Percentiles rank a stretch among this genome's conserved stretches.
phyloP scores from a whole-genome alignment of 2,113 vertebrate genomes.

The Proterorhinus semilunaris region DNA sequence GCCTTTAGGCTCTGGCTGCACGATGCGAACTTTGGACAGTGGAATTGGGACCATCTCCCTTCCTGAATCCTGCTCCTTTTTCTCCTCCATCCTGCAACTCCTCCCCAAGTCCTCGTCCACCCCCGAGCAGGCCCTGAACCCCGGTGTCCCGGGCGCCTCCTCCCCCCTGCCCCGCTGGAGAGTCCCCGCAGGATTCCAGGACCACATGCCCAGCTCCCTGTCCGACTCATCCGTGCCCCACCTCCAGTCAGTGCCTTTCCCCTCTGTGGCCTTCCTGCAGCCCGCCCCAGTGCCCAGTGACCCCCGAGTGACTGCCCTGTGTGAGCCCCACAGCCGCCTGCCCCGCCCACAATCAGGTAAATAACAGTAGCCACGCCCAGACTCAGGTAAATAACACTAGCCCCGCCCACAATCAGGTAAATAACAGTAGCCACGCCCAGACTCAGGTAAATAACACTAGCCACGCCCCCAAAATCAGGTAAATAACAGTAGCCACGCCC shows the following conservation, averaged over 20 bases:
- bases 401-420: not conserved
- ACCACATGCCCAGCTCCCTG: slow-evolving; percentile 74
- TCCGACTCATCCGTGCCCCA: slow-evolving; percentile 80
- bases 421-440: not conserved
- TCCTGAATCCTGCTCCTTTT: slow-evolving; percentile 84
- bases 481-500: not conserved
- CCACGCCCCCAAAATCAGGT: not conserved
- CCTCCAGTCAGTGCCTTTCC: slow-evolving; percentile 70
- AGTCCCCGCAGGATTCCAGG: slow-evolving; percentile 61
- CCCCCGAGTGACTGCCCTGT: slow-evolving; percentile 62
- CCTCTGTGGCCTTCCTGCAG: slow-evolving; percentile 72
- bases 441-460: not conserved
- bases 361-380: slow-evolving; percentile 5
- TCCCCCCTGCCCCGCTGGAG: slow-evolving; percentile 72
- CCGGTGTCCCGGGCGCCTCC: slow-evolving; percentile 64
- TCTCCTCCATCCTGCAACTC: slow-evolving; percentile 75
- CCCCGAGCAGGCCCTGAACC: slow-evolving; percentile 65
- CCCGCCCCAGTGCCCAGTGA: slow-evolving; percentile 57
- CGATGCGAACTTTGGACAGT: slow-evolving; percentile 91
- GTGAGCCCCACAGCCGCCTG: slow-evolving; percentile 76
- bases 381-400: not conserved
- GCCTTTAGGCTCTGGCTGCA: slow-evolving; percentile 82
- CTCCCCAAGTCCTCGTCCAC: slow-evolving; percentile 74
- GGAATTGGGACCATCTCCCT: slow-evolving; percentile 92
- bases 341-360: slow-evolving; percentile 86